phyloP scores from a whole-genome alignment of 2,113 vertebrate species.

The Varanus salvator region DNA sequence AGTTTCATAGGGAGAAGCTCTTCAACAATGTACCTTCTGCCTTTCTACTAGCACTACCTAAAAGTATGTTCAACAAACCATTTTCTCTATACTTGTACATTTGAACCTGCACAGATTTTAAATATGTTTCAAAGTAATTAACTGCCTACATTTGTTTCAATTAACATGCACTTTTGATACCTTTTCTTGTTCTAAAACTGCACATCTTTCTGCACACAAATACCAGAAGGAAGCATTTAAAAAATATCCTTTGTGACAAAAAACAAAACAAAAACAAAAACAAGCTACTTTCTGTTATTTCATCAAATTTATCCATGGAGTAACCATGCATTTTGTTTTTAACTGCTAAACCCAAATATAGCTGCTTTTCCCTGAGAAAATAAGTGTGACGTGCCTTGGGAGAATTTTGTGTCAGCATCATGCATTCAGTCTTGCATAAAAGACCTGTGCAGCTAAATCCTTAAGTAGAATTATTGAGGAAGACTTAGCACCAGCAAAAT shows the following conservation, averaged over 20 bases:
- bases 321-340: not conserved
- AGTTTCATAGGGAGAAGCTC: not conserved
- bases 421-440: not conserved
- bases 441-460: not conserved
- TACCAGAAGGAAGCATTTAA: not conserved
- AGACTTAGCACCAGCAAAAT: constrained; percentile 15
- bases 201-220: not conserved
- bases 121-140: constrained; percentile 30
- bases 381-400: not conserved
- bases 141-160: not conserved
- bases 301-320: not conserved
- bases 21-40: not conserved
- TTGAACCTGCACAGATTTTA: not conserved
- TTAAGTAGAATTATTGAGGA: not conserved
- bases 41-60: not conserved
- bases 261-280: not conserved
- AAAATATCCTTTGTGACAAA: not conserved
- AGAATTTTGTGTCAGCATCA: not conserved
- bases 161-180: not conserved
- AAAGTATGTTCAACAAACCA: not conserved
- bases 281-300: not conserved
- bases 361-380: not conserved
- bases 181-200: not conserved
- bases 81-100: not conserved
- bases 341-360: constrained; percentile 24